Base-by-base conservation (phyloP, 2,888 invertebrate genomes). In the Pammene aurita region DNA sequence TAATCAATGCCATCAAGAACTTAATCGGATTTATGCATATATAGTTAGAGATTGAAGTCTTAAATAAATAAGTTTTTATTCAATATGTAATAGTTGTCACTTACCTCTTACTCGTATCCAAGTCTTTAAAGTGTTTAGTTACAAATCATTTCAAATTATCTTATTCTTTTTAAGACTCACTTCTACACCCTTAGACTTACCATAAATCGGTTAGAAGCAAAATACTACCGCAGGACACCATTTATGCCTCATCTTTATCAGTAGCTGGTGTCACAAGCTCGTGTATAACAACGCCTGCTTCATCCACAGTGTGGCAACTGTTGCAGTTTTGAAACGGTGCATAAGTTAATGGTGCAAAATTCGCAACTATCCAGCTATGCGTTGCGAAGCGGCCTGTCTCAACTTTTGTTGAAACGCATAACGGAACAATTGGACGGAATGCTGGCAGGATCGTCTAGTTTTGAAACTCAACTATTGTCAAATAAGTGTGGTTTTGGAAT, bases 271-370 rank as follows among this genome's bases (percentile, higher is more conserved):
- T 48, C 14, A 46, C n/a, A 38, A 41, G 7, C 38, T 52, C 52
- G 35, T 48, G 35, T 18, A 61, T 48, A 18, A 58, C 46, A 48
- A 35, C 55, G 35, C 26, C 38, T 42, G 60, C 54, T 69, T 41
- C 63, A 35, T 14, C 52, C 54, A 35, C 26, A 58, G 44, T 65
- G 63, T 63, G 46, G 69, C 60, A 69, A 69, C 52, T 34, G 64
- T 58, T 60, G 69, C 64, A 69, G 69, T 69, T 69, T 69, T 69
- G 69, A 65, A 69, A 69, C 44, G 44, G 60, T 69, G 69, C 64
- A 60, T 64, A 58, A 60, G 58, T 65, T 69, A 69, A 65, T 69
- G 69, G 69, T 65, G 69, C 55, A 60, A 64, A 65, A 69, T 69
- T 69, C 58, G 69, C 65, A 69, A 69, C 65, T 69, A 65, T 65